Evolutionary conservation across 2,113 vertebrate genomes (phyloP), one percentile per base, ranked within the genome.

Genomic region (Syngnathus scovelli): DNA sequence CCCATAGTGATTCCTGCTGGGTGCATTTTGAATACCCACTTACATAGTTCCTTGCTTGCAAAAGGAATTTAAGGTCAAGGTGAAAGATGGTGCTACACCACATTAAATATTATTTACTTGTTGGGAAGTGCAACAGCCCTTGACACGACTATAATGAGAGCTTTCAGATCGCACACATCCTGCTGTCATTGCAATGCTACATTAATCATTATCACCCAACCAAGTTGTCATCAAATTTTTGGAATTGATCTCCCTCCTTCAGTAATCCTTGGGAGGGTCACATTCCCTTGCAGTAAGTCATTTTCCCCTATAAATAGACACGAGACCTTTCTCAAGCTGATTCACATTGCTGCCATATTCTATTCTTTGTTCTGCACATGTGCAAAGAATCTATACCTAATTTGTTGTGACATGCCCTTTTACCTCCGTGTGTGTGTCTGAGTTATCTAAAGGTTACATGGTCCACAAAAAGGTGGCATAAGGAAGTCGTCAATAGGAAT

Each of bases 351-450:
- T n/a, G 46, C 64, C 77, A 81, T 74, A 73, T 83, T 80, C 72
- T 71, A 66, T 80, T 70, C 69, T 15, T 58, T 19, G 62, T 68
- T 62, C 61, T 15, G 59, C 58, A 73, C 76, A 71, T 83, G 81
- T 75, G 66, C 77, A 81, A 65, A 75, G 7, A 71, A 87, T 88
- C 84, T 77, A 89, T 87, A 87, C 74, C 81, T 87, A 77, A 88
- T 86, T 85, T 87, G 72, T 80, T 66, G 72, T 73, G 83, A 72
- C 7, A 23, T 83, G 79, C 76, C 82, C 87, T 89, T 88, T 86
- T 70, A n/a, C 83, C 70, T 81, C 46, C 70, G 44, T 49, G 56
- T 49, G 74, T 13, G 55, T 15, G 27, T 33, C 64, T 18, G 44
- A 79, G 44, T 54, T 41, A 4, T 77, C 54, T 74, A 89, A 84